Conservation (phyloP, 30 jellyfish, hydroid and myxozoan genomes). For the Aurelia sp. region DNA sequence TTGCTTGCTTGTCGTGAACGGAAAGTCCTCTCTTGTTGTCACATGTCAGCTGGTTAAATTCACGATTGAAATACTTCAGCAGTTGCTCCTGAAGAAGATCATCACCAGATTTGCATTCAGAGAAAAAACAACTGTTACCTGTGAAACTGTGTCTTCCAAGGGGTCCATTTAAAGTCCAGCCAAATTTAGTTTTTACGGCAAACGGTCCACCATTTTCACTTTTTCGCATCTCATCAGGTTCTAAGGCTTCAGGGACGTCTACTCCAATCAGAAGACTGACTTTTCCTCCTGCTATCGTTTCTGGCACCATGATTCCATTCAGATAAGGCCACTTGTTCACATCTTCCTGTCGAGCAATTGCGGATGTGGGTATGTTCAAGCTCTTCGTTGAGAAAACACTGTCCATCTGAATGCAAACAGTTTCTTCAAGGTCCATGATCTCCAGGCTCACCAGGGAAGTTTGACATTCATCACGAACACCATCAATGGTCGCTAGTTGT, state of each 20-base stretch:
- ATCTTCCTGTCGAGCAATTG: constrained; percentile 63
- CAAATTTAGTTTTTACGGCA: not conserved
- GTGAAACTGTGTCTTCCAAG: not conserved
- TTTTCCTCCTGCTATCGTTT: not conserved
- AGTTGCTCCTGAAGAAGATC: constrained; percentile 22
- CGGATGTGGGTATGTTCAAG: no score
- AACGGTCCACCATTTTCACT: not conserved
- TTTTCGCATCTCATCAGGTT: not conserved
- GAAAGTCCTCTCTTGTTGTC: no score
- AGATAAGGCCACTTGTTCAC: constrained; percentile 32
- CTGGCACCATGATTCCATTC: not conserved
- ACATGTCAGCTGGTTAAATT: no score
- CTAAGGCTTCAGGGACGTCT: not conserved
- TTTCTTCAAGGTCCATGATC: no score
- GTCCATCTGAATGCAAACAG: no score
- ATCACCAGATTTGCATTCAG: not conserved
- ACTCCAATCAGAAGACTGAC: not conserved
- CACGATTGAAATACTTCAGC: no score
- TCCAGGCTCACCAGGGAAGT: no score
- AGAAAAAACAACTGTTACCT: constrained; percentile 2
- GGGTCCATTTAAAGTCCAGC: constrained; percentile 1
- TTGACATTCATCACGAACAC: no score
- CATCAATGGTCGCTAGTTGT: no score
- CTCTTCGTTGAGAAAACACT: no score
- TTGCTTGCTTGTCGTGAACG: no score